Evolutionary conservation across 1,140 invertebrate species (phyloP).

Genomic region (Bombus pyrosoma): DNA sequence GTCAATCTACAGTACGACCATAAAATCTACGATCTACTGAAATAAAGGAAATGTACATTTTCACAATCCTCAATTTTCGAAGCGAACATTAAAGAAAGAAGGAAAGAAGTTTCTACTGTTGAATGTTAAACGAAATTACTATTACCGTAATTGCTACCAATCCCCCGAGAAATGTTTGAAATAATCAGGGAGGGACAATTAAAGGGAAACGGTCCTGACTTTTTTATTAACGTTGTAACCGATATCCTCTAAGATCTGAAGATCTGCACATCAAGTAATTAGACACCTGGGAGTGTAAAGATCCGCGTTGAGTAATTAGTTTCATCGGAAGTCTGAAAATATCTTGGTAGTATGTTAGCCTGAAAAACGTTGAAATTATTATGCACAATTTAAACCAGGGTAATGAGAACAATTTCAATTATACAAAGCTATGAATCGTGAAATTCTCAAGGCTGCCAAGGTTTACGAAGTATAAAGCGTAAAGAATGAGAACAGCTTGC

Average conservation of each 20-base stretch:
- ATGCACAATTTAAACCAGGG: not conserved
- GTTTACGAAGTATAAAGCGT: not conserved
- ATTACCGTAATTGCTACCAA: not conserved
- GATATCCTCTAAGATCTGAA: not conserved
- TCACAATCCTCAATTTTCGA: not conserved
- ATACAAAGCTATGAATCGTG: not conserved
- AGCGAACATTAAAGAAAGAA: not conserved
- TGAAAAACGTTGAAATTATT: constrained; percentile 11
- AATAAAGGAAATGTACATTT: not conserved
- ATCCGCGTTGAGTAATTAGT: constrained; percentile 18
- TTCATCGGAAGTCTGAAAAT: not conserved
- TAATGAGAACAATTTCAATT: not conserved
- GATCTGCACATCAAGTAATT: not conserved
- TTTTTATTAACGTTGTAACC: not conserved
- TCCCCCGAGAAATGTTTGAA: not conserved
- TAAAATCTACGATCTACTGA: not conserved
- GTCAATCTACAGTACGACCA: not conserved
- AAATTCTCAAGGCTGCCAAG: not conserved
- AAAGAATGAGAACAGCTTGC: too few species aligned
- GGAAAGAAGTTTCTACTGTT: not conserved
- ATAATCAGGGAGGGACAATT: not conserved
- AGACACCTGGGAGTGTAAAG: not conserved
- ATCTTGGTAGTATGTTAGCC: not conserved
- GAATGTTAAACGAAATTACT: not conserved
- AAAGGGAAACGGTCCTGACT: not conserved